Conservation (phyloP, 2,888 invertebrate genomes). For the Megamerina dolium region DNA sequence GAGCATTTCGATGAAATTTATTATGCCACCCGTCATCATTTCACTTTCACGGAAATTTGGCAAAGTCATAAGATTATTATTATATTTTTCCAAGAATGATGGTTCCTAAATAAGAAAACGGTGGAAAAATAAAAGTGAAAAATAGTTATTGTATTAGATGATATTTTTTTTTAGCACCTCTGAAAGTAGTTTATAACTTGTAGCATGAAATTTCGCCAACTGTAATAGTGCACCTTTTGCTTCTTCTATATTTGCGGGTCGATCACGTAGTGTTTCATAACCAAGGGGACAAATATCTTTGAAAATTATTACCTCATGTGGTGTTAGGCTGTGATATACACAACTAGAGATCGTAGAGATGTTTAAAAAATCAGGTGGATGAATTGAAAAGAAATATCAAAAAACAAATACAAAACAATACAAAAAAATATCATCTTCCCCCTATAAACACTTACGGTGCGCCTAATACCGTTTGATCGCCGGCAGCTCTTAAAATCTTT, state of each 20-base stretch:
- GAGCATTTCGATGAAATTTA: constrained; percentile 20
- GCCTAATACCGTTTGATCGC: constrained; percentile 18
- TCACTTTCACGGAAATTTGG: not conserved
- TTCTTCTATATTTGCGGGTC: constrained; percentile 15
- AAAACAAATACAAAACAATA: no score
- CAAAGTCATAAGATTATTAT: constrained; percentile 6
- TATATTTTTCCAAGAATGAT: constrained; percentile 12
- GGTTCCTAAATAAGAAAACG: constrained; percentile 7
- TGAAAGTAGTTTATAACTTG: constrained; percentile 15
- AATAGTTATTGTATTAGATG: no score
- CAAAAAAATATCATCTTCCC: no score
- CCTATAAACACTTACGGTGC: constrained; percentile 23
- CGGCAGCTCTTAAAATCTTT: constrained; percentile 15
- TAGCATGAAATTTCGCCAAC: constrained; percentile 22
- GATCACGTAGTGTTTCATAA: constrained; percentile 11
- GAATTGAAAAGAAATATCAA: no score
- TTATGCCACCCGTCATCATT: not conserved
- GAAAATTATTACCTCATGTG: constrained; percentile 18
- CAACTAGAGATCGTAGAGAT: no score
- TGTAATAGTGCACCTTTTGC: constrained; percentile 17
- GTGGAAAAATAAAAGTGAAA: no score
- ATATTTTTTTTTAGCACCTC: constrained; percentile 16
- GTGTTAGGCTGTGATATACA: constrained; percentile 12
- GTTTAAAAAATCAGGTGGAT: no score
- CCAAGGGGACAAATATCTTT: constrained; percentile 18